These are phyloP conservation scores for Flexamia atlantica DNA, from an alignment of 2,888 invertebrate species.

Conservation along the genomic window DNA sequence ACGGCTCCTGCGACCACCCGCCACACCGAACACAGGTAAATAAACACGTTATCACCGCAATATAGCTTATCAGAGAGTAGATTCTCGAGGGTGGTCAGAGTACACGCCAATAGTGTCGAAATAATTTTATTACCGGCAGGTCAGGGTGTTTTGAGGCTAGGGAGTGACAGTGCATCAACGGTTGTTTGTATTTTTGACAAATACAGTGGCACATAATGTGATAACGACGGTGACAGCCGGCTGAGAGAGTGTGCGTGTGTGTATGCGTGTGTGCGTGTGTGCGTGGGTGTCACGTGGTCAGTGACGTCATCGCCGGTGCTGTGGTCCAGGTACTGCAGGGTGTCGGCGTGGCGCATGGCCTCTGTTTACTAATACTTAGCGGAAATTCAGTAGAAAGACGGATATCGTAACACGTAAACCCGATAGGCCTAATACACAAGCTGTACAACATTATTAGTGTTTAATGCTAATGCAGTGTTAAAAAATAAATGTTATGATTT, in stretches of 20 bases:
- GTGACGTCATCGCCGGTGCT: conserved; percentile 7
- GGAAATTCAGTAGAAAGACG: no score
- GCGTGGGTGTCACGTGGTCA: conserved; percentile 16
- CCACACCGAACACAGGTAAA: conserved; percentile 6
- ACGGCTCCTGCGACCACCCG: neutral
- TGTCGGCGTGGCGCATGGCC: neutral
- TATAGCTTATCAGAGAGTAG: neutral
- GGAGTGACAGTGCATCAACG: neutral
- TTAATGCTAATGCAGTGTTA: no score
- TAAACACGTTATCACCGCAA: neutral
- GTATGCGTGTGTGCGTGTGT: neutral
- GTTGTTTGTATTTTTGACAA: neutral
- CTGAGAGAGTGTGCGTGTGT: neutral
- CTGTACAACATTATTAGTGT: no score
- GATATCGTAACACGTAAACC: no score
- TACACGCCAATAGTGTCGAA: no score
- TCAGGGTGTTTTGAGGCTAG: neutral
- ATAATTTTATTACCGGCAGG: no score
- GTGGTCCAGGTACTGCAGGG: neutral
- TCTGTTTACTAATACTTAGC: conserved; percentile 1
- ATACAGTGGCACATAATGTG: neutral
- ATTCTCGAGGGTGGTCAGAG: no score
- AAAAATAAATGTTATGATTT: no score
- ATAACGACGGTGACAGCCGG: neutral
- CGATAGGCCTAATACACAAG: no score